These are phyloP conservation scores for Elysia crispata DNA, from an alignment of 2,888 invertebrate species.

Conservation along the genomic window DNA sequence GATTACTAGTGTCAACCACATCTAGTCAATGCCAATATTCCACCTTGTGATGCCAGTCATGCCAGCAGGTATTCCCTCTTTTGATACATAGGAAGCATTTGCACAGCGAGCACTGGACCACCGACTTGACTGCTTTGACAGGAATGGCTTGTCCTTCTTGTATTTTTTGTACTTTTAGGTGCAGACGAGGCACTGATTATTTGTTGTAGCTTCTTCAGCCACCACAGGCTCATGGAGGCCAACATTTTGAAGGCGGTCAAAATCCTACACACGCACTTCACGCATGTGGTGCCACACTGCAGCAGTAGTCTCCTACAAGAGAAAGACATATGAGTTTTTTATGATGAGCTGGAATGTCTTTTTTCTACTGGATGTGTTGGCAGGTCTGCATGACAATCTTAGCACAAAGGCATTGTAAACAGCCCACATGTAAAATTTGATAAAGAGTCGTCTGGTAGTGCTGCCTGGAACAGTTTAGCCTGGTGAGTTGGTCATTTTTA, in stretches of 20 bases:
- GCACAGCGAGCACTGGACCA: not conserved
- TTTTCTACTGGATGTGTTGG: too few species aligned
- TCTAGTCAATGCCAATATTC: conserved; percentile 3
- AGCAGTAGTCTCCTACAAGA: conserved; percentile 39
- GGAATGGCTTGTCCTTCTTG: too few species aligned
- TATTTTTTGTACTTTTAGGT: too few species aligned
- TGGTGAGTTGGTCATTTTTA: conserved; percentile 49
- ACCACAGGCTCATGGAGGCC: too few species aligned
- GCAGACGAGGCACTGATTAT: too few species aligned
- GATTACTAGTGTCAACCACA: too few species aligned
- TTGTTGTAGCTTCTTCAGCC: too few species aligned
- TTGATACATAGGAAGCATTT: conserved; percentile 16
- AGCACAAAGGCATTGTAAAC: conserved; percentile 20
- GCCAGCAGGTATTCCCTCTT: conserved; percentile 13
- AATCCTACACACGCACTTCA: too few species aligned
- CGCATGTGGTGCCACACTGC: not conserved
- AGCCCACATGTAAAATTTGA: too few species aligned
- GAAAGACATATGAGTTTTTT: conserved; percentile 30
- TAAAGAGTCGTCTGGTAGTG: conserved; percentile 6
- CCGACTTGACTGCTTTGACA: not conserved
- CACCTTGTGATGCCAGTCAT: conserved; percentile 11
- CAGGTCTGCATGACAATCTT: not conserved
- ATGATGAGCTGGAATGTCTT: conserved; percentile 39
- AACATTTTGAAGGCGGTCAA: too few species aligned
- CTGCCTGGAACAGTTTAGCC: conserved; percentile 11